Base-by-base conservation (phyloP, 2,113 vertebrate species). In the Rhinogobius similis region DNA sequence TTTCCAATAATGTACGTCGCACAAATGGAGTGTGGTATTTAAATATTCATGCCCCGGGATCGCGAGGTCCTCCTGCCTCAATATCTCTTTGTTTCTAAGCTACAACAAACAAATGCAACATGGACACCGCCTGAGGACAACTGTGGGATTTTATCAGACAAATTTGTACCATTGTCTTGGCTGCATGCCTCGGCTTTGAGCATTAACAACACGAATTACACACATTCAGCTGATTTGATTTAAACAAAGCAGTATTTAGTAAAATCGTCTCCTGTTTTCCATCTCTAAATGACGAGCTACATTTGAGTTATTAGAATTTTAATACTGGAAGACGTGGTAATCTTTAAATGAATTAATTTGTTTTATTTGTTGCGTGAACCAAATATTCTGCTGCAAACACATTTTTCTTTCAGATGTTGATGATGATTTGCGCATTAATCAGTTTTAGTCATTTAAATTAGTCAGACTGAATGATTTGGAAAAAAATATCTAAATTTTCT, bases 21-120 rank as follows among this genome's bases (percentile, higher is more conserved):
- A 80, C 68, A 83, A 83, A 81, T 75, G 77, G 64, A 78, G 73
- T 64, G 79, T 76, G 81, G 75, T 64, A 79, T 85, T 77, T 87
- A 48, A 86, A 87, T 87, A 89, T 84, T 88, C 76, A 77, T 76
- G 65, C 43, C 4, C 0, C 0, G 63, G 75, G 59, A 79, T 48
- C 5, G 1, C 24, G 0, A 52, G 52, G 50, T 50, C 29, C 29
- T 76, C 67, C 73, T 13, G 13, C 14, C 56, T 52, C 64, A 67
- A 81, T 70, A 82, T 73, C 75, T 78, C 29, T 36, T 36, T n/a
- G 9, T 16, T 36, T 61, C 7, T 29, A 58, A 18, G 56, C 32
- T 18, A 59, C 58, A n/a, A n/a, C 29, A 61, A 61, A 61, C 29
- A 21, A n/a, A 61, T 61, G 4, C 29, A 36, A 38, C 10, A 21